Conservation (phyloP, 2,888 invertebrate genomes). For the Drosophila lutescens region DNA sequence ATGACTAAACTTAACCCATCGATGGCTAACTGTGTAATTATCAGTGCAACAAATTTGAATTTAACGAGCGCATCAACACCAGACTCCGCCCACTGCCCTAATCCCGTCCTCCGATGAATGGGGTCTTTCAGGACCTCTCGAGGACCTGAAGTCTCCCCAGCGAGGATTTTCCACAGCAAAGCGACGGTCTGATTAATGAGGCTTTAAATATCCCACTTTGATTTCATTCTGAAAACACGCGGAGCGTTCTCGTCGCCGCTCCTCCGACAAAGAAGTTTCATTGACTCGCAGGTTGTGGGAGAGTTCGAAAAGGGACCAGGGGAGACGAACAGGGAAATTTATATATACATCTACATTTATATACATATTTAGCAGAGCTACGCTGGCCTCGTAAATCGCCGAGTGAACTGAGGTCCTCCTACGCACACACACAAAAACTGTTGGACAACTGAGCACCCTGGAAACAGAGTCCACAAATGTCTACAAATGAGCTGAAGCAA, state of each 20-base stretch:
- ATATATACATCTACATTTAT: not conserved
- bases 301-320: slow-evolving; percentile 31
- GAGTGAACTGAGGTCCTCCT: slow-evolving; percentile 30
- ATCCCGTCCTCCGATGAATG: slow-evolving; percentile 6
- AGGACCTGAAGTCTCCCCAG: slow-evolving; percentile 33
- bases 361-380: slow-evolving; percentile 4
- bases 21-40: slow-evolving; percentile 57
- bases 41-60: slow-evolving; percentile 74
- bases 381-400: slow-evolving; percentile 43
- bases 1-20: slow-evolving; percentile 15
- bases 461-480: slow-evolving; percentile 65
- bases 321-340: slow-evolving; percentile 6
- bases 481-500: slow-evolving; percentile 50
- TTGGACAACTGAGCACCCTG: slow-evolving; percentile 45
- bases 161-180: slow-evolving; percentile 36
- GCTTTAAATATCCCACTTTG: slow-evolving; percentile 83
- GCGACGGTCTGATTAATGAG: slow-evolving; percentile 81
- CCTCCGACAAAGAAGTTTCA: slow-evolving; percentile 74
- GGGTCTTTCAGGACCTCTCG: slow-evolving; percentile 45
- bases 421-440: slow-evolving; percentile 52
- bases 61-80: slow-evolving; percentile 76
- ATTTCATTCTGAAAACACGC: slow-evolving; percentile 79
- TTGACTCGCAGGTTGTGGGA: slow-evolving; percentile 69
- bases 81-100: slow-evolving; percentile 23
- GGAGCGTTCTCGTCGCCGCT: slow-evolving; percentile 61